These are phyloP conservation scores for Acleris cristana DNA, from an alignment of 2,888 invertebrate genomes.

Conservation along the genomic window DNA sequence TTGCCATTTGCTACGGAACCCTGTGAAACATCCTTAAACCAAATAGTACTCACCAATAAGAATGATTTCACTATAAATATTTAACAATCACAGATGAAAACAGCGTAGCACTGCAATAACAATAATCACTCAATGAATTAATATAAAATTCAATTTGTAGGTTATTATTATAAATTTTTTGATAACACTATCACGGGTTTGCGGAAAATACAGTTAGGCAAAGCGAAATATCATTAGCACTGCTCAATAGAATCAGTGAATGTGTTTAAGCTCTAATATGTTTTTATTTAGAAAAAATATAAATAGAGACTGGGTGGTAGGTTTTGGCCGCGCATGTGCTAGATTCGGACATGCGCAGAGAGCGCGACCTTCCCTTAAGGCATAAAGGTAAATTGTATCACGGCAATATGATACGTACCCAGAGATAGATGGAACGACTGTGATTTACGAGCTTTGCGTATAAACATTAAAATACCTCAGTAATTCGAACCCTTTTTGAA, in stretches of 20 bases:
- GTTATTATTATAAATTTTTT: slow-evolving; percentile 8
- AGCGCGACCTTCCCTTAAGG: slow-evolving; percentile 17
- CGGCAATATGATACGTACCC: background rate
- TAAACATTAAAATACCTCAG: too few relatives aligned
- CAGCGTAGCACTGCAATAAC: slow-evolving; percentile 5
- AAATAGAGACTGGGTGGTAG: slow-evolving; percentile 49
- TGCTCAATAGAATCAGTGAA: background rate
- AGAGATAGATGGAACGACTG: too few relatives aligned
- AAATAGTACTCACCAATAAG: background rate
- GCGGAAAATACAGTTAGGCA: background rate
- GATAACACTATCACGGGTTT: slow-evolving; percentile 4
- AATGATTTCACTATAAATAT: background rate
- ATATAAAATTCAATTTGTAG: slow-evolving; percentile 3
- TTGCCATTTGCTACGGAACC: too few relatives aligned
- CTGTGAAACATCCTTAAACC: background rate
- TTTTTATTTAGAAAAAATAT: slow-evolving; percentile 50
- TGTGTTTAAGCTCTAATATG: slow-evolving; percentile 32
- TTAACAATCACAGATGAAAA: background rate
- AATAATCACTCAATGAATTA: slow-evolving; percentile 7
- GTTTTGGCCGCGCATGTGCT: slow-evolving; percentile 51
- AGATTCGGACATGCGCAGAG: slow-evolving; percentile 51
- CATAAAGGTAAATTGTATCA: background rate
- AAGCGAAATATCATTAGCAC: background rate
- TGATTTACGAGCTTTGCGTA: too few relatives aligned
- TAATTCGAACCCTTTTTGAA: too few relatives aligned